Evolutionary conservation across 2,888 invertebrate genomes (phyloP).

Genomic region (Cheilosia scutellata): DNA sequence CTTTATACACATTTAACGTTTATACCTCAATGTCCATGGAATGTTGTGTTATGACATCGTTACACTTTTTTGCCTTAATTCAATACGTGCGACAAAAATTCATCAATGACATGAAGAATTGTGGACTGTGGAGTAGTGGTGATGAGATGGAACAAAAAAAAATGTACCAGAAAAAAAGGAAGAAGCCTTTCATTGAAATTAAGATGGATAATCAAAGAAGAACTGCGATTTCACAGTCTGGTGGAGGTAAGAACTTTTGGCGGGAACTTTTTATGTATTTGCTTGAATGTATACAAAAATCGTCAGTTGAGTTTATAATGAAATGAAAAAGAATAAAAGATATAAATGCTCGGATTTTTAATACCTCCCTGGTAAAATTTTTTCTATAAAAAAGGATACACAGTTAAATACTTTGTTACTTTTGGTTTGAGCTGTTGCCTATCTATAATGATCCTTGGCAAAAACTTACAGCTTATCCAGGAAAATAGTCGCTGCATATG

Average conservation of each 20-base stretch:
- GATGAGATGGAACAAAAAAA: conserved; percentile 14
- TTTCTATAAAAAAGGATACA: too few species aligned
- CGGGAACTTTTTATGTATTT: conserved; percentile 21
- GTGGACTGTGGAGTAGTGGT: conserved; percentile 30
- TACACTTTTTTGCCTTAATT: conserved; percentile 69
- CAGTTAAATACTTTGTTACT: too few species aligned
- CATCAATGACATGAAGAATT: conserved; percentile 74
- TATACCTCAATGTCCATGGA: conserved; percentile 73
- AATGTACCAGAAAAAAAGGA: conserved; percentile 18
- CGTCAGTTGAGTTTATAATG: neutral
- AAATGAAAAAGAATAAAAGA: neutral
- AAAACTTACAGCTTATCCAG: too few species aligned
- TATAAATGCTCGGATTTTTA: neutral
- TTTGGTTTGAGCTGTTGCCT: too few species aligned
- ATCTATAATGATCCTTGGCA: too few species aligned
- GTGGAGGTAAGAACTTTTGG: conserved; percentile 64
- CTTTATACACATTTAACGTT: conserved; percentile 70
- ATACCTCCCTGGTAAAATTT: too few species aligned
- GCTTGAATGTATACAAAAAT: neutral
- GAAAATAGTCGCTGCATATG: too few species aligned
- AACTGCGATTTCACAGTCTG: conserved; percentile 69
- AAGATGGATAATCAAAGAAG: conserved; percentile 42
- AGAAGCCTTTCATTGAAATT: conserved; percentile 59
- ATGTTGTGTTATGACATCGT: conserved; percentile 75
- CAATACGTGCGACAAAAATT: conserved; percentile 76